Base-by-base conservation (phyloP, 2,113 vertebrate genomes). In the Eleginops maclovinus region DNA sequence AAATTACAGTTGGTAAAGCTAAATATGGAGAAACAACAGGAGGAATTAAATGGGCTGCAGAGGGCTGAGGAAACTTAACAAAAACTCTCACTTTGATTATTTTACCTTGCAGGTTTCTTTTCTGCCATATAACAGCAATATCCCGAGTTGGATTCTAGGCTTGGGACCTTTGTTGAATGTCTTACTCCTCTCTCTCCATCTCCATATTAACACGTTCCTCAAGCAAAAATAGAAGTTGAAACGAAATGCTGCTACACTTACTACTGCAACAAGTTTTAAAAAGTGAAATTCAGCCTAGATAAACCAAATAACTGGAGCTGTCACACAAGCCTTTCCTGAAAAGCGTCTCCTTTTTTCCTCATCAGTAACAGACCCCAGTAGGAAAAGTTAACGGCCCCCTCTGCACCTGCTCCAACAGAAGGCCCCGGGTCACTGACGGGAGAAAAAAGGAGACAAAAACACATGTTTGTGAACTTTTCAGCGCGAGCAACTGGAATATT, bases 371-470 rank as follows among this genome's bases (percentile, higher is more conserved):
- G 70, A 77, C 67, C 79, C 58, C 47, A 14, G 36, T 7, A 61
- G 31, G 66, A 70, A 76, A 70, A 81, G 77, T 85, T 80, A 87
- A 69, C 77, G 73, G 28, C 76, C 61, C 74, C 72, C 75, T 70
- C 59, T 89, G 67, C 88, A 88, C 87, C 87, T 89, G 84, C 78
- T 82, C 60, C 46, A 62, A 31, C 78, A 80, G 50, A 83, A 86
- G 82, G 83, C 90, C 89, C 47, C 83, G 24, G 85, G 92, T 92
- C 86, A 86, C 78, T 58, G 65, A 77, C 41, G 63, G 61, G 40
- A 87, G 77, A 63, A 72, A 69, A 75, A 63, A 77, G 61, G 61
- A 88, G 72, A 79, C 75, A 74, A 70, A 77, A 85, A 88, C 56
- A 79, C 61, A 22, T 22, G 75, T 84, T 76, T 86, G 77, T 88